These are phyloP conservation scores for Pyrocoelia pectoralis DNA, from an alignment of 2,888 invertebrate genomes.

Conservation along the genomic window DNA sequence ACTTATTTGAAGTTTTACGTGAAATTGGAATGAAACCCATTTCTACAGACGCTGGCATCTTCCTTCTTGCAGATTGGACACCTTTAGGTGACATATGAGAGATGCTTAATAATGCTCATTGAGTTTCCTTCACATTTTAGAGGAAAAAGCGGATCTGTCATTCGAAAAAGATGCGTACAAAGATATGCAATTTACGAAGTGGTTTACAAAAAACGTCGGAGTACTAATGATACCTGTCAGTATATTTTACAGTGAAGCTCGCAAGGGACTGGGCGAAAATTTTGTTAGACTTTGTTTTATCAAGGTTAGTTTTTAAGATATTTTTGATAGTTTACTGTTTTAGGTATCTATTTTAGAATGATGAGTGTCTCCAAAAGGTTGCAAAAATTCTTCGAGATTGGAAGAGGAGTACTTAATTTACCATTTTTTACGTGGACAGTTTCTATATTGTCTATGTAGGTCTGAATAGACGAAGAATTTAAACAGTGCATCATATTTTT, in stretches of 20 bases:
- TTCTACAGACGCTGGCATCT: conserved; percentile 96
- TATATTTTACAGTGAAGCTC: conserved; percentile 85
- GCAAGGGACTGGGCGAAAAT: conserved; percentile 84
- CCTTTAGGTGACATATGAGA: conserved; percentile 65
- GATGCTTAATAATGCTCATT: too few species aligned
- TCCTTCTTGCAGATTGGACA: conserved; percentile 94
- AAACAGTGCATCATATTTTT: too few species aligned
- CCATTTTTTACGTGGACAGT: too few species aligned
- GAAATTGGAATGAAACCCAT: conserved; percentile 90
- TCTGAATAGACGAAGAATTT: too few species aligned
- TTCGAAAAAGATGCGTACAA: conserved; percentile 75
- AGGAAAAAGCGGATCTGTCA: conserved; percentile 57
- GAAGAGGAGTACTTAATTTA: too few species aligned
- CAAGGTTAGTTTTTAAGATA: conserved; percentile 68
- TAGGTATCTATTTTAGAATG: too few species aligned
- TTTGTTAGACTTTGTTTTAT: conserved; percentile 94
- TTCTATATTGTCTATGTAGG: too few species aligned
- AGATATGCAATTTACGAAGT: conserved; percentile 94
- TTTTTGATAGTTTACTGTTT: too few species aligned
- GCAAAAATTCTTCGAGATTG: too few species aligned
- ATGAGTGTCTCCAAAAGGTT: too few species aligned
- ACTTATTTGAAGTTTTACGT: conserved; percentile 74
- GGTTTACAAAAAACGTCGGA: conserved; percentile 92
- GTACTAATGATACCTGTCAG: conserved; percentile 93
- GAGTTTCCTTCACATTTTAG: neutral